These are phyloP conservation scores for Heterocephalus glaber DNA, from an alignment of 2,113 vertebrate species.

Conservation along the genomic window DNA sequence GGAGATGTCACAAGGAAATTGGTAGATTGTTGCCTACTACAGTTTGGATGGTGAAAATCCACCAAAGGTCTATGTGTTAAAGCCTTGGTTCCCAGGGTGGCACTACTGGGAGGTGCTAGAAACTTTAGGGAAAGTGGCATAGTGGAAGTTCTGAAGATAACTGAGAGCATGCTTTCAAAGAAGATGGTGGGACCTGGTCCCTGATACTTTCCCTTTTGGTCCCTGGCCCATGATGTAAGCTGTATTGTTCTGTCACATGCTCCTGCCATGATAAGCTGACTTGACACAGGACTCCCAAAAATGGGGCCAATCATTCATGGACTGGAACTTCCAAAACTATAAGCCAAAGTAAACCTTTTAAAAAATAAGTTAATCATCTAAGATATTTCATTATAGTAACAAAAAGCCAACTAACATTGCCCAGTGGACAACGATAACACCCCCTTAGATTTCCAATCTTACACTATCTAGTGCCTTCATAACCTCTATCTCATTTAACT, in stretches of 20 bases:
- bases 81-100: not conserved
- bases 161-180: not conserved
- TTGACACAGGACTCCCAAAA: not conserved
- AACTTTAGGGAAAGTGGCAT: not conserved
- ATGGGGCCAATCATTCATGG: not conserved
- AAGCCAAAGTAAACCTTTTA: not conserved
- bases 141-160: not conserved
- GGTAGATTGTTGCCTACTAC: not conserved
- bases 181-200: no score
- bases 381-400: not conserved
- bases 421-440: not conserved
- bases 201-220: not conserved
- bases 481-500: not conserved
- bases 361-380: not conserved
- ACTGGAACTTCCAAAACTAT: not conserved
- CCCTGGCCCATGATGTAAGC: not conserved
- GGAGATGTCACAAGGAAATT: not conserved
- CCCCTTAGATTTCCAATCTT: not conserved
- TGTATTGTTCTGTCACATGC: not conserved
- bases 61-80: not conserved
- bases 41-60: not conserved
- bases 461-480: not conserved
- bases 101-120: not conserved
- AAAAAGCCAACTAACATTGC: not conserved
- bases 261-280: not conserved